phyloP scores from a whole-genome alignment of 2,888 invertebrate genomes.

The Idaea biselata region DNA sequence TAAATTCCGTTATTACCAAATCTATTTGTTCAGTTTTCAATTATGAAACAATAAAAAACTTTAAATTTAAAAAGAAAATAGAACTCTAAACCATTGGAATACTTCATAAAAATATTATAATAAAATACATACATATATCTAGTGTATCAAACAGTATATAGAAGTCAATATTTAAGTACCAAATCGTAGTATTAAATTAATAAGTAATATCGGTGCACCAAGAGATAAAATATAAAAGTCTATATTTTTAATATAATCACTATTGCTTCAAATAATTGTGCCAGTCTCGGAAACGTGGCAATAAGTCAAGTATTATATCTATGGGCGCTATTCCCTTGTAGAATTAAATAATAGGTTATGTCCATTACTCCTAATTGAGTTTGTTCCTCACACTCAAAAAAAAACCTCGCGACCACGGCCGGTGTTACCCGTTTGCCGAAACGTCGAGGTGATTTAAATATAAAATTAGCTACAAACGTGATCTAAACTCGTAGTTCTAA shows the following conservation, averaged over 20 bases:
- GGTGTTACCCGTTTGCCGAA: too few relatives aligned
- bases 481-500: too few relatives aligned
- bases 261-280: constrained; percentile 52
- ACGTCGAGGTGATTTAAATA: too few relatives aligned
- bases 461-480: too few relatives aligned
- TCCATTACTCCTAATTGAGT: constrained; percentile 18
- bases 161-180: constrained; percentile 41
- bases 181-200: constrained; percentile 51
- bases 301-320: constrained; percentile 41
- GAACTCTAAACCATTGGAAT: constrained; percentile 18
- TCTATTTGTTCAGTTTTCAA: constrained; percentile 2
- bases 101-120: constrained; percentile 3
- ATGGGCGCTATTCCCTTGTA: constrained; percentile 30
- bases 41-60: neutral
- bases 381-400: neutral
- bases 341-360: constrained; percentile 14
- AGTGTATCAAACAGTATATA: constrained; percentile 24
- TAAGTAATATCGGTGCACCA: constrained; percentile 57
- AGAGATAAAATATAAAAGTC: constrained; percentile 45
- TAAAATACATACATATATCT: constrained; percentile 14
- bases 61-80: neutral
- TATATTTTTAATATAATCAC: constrained; percentile 71
- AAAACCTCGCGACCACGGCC: too few relatives aligned
- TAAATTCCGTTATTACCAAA: neutral
- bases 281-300: constrained; percentile 53